Evolutionary conservation across 2,113 vertebrate species (phyloP).

Genomic region (Xenopus tropicalis): UCB_Xtro_10.0 CM004443.2:65856001-65856500

Average conservation of each 20-base stretch:
- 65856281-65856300: too few relatives aligned
- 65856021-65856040: conserved; percentile 6
- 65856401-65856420: too few relatives aligned
- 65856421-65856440: too few relatives aligned
- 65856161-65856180: conserved; percentile 19
- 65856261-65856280: too few relatives aligned
- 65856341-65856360: too few relatives aligned
- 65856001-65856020: conserved; percentile 32
- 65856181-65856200: conserved; percentile 19
- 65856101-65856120: conserved; percentile 24
- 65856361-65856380: too few relatives aligned
- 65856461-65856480: too few relatives aligned
- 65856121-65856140: conserved; percentile 29
- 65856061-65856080: conserved; percentile 21
- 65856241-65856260: background rate
- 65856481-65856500: too few relatives aligned
- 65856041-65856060: conserved; percentile 1
- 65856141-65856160: conserved; percentile 34
- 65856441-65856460: too few relatives aligned
- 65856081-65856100: conserved; percentile 39
- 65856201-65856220: background rate
- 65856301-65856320: too few relatives aligned
- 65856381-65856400: too few relatives aligned
- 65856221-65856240: background rate
- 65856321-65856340: too few relatives aligned